Evolutionary conservation across 2,113 vertebrate species (phyloP), one percentile per base, ranked within the genome.

Genomic region (Natator depressus): DNA sequence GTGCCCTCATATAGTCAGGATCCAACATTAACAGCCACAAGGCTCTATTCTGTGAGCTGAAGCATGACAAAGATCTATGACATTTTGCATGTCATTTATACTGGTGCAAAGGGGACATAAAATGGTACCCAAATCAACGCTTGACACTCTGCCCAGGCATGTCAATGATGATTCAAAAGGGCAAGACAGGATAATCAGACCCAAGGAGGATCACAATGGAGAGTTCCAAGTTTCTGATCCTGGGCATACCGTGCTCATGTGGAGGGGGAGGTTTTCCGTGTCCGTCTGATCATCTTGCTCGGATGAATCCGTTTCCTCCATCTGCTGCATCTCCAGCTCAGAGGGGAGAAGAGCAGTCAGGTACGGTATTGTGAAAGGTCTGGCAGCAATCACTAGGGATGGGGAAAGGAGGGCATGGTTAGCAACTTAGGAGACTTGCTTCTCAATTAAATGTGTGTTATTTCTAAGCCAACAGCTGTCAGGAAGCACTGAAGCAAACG

Each of bases 261-360:
- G 99, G 81, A 99, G 98, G 1, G 98, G 82, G 3, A 99, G 96
- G 97, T 99, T 99, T 95, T 99, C 99, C 0, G 98, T 98, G 98
- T 99, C 99, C 0, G 99, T 99, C 98, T 99, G 99, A 82, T 99
- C 99, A 0, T 99, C 99, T 97, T 99, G 99, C 96, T 99, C 99
- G 0, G 99, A 99, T 1, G 99, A 99, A 97, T 99, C 99, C 0
- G 99, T 99, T 98, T 99, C 99, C 90, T 99, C 99, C 98, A 99
- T 98, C 10, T 99, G 98, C 94, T 99, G 99, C 91, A 99, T 98
- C 89, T 99, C 99, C 97, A 99, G 98, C 95, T 99, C 99, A 0
- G 99, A 99, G 0, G 99, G 99, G 42, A 99, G 98, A 82, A 99
- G 99, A 62, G 99, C 99, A 2, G 99, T 99, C 96, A 99, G 98